phyloP scores from a whole-genome alignment of 2,113 vertebrate species.

The Panurus biarmicus region DNA sequence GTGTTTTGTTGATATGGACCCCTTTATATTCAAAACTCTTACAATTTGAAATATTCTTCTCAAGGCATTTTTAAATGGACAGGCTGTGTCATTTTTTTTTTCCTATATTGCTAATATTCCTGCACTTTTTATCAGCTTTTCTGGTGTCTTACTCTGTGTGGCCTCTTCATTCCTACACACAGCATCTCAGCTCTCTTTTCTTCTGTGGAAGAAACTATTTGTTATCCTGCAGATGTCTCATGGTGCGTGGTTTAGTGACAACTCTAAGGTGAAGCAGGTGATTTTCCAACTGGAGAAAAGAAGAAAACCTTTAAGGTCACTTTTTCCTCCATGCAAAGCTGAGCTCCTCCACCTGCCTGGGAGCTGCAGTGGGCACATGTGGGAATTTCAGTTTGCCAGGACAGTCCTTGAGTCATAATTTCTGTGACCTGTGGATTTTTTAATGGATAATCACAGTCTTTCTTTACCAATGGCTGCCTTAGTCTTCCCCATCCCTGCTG shows the following conservation, averaged over 20 bases:
- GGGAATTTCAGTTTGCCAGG: neutral
- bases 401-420: neutral
- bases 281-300: neutral
- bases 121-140: neutral
- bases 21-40: neutral
- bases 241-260: neutral
- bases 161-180: neutral
- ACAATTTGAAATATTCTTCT: neutral
- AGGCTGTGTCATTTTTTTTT: no score
- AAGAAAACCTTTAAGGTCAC: neutral
- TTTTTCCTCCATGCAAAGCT: neutral
- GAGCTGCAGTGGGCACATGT: accelerated
- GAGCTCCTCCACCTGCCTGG: neutral
- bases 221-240: neutral
- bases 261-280: neutral
- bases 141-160: accelerated
- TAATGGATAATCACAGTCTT: neutral
- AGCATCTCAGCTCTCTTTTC: neutral
- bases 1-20: neutral
- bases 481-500: neutral
- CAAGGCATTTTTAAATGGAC: neutral
- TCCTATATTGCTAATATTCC: neutral
- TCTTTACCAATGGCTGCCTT: neutral
- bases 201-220: neutral
- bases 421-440: neutral